These are phyloP conservation scores for Drosophila vallismaia DNA, from an alignment of 2,888 invertebrate species.

Conservation along the genomic window DNA sequence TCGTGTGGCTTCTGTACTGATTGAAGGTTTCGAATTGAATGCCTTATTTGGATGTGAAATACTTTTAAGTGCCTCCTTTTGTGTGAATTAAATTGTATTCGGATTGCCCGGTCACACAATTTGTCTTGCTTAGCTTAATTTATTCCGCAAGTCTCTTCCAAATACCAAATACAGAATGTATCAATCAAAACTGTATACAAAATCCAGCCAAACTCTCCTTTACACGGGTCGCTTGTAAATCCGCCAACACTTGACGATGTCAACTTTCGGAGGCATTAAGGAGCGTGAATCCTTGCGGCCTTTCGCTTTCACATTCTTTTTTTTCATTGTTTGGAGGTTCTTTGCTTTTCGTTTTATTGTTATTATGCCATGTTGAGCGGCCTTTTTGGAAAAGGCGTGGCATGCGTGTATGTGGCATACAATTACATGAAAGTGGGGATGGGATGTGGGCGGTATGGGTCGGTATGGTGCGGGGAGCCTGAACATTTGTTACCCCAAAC, in stretches of 20 bases:
- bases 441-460: neutral
- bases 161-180: constrained; percentile 64
- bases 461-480: constrained; percentile 1
- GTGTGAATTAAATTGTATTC: constrained; percentile 20
- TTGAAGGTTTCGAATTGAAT: neutral
- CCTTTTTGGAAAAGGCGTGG: constrained; percentile 7
- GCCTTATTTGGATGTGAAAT: neutral
- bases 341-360: constrained; percentile 60
- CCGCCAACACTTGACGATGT: constrained; percentile 76
- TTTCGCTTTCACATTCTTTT: neutral
- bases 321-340: neutral
- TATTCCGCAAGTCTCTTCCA: constrained; percentile 49
- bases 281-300: constrained; percentile 68
- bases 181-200: constrained; percentile 69
- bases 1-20: neutral
- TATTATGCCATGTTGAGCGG: constrained; percentile 59
- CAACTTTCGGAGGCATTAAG: constrained; percentile 75
- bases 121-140: constrained; percentile 64
- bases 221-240: constrained; percentile 53
- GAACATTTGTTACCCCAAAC: constrained; percentile 69
- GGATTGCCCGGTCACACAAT: constrained; percentile 35
- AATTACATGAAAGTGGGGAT: constrained; percentile 54
- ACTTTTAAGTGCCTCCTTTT: neutral
- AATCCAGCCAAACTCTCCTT: constrained; percentile 42
- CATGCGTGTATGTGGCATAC: constrained; percentile 69